phyloP scores from a whole-genome alignment of 64 coral and sea anemone species.

The Dendrophyllia cribrosa region DNA sequence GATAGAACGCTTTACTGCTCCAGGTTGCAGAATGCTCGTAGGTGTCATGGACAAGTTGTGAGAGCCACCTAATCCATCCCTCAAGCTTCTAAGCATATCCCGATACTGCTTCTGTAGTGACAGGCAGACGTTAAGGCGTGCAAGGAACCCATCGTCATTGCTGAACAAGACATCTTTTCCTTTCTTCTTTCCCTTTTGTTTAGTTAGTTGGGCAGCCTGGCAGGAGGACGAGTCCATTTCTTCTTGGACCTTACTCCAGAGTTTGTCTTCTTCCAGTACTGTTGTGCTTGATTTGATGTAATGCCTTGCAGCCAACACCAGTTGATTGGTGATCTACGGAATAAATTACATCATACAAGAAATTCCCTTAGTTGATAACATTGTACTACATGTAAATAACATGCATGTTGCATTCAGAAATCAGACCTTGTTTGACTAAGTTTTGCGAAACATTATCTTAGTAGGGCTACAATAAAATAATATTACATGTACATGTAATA shows the following conservation, averaged over 20 bases:
- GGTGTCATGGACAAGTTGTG: slow-evolving; percentile 71
- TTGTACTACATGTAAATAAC: too few species aligned
- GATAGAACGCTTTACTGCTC: slow-evolving; percentile 55
- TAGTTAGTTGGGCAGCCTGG: not conserved
- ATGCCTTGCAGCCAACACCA: slow-evolving; percentile 80
- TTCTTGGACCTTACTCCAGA: slow-evolving; percentile 89
- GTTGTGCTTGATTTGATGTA: slow-evolving; percentile 79
- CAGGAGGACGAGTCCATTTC: slow-evolving; percentile 56
- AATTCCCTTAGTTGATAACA: too few species aligned
- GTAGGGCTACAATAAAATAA: too few species aligned
- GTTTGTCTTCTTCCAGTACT: slow-evolving; percentile 79
- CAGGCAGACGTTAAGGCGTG: slow-evolving; percentile 83
- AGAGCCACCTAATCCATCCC: slow-evolving; percentile 84
- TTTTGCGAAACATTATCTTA: too few species aligned
- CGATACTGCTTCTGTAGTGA: slow-evolving; percentile 96
- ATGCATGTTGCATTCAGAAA: too few species aligned
- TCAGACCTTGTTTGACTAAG: too few species aligned
- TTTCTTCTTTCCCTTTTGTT: slow-evolving; percentile 77
- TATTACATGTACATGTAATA: too few species aligned
- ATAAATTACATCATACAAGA: not conserved
- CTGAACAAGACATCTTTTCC: slow-evolving; percentile 56
- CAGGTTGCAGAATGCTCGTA: slow-evolving; percentile 43
- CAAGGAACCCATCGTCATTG: slow-evolving; percentile 83
- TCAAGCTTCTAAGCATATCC: slow-evolving; percentile 92
- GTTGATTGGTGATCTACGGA: slow-evolving; percentile 91